Evolutionary conservation across 2,888 invertebrate species (phyloP).

Genomic region (Polydesmus complanatus): DNA sequence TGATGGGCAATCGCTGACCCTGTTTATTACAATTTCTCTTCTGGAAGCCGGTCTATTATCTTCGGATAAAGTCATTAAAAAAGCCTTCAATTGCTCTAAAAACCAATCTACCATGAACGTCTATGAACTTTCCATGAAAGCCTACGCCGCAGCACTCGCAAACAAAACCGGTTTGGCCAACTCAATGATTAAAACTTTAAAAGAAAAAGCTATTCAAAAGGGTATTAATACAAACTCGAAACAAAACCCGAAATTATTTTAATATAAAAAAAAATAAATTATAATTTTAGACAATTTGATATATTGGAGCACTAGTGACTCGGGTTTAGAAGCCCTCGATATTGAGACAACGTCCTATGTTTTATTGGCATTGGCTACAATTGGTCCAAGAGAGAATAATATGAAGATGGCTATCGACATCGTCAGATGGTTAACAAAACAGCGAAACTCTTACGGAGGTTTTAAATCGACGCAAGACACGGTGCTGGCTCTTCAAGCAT

Average conservation of each 20-base stretch:
- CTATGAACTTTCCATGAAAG: conserved; percentile 4
- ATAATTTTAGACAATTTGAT: too few species aligned
- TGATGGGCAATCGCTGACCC: too few species aligned
- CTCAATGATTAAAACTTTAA: too few species aligned
- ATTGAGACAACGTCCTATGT: conserved; percentile 56
- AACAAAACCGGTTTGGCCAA: not conserved
- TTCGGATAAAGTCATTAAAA: conserved; percentile 39
- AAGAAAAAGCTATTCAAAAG: too few species aligned
- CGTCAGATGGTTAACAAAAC: conserved; percentile 55
- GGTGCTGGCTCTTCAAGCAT: conserved; percentile 45
- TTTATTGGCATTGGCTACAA: conserved; percentile 42
- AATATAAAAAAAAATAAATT: too few species aligned
- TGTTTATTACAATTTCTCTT: too few species aligned
- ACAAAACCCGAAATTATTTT: too few species aligned
- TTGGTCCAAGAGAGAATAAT: conserved; percentile 32
- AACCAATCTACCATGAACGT: not conserved
- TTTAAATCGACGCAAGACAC: conserved; percentile 62
- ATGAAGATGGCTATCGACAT: conserved; percentile 44
- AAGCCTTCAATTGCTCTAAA: conserved; percentile 45
- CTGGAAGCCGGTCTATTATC: too few species aligned
- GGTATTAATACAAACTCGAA: too few species aligned
- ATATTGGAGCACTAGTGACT: not conserved
- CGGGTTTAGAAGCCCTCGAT: conserved; percentile 40
- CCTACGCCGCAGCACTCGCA: conserved; percentile 9
- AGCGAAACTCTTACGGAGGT: conserved; percentile 52